Percentiles rank a stretch among this genome's conserved stretches.
These are phyloP conservation scores for Thelaira solivaga DNA, from an alignment of 2,888 invertebrate genomes.

Conservation along the genomic window DNA sequence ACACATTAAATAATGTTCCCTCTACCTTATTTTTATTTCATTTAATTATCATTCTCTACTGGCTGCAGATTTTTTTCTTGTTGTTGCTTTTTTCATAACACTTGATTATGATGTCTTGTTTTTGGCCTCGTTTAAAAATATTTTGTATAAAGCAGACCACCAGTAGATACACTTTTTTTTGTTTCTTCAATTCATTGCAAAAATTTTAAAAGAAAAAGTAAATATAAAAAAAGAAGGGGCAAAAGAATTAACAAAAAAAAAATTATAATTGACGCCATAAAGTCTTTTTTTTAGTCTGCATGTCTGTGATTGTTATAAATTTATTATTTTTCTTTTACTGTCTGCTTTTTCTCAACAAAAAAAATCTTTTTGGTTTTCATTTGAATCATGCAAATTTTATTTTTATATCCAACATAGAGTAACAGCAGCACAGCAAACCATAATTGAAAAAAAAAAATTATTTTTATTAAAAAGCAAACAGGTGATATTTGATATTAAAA, in stretches of 20 bases:
- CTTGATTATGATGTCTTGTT: slow-evolving; percentile 50
- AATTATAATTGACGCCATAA: slow-evolving; percentile 71
- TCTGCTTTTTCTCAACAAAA: neutral
- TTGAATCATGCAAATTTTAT: slow-evolving; percentile 26
- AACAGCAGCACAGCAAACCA: neutral
- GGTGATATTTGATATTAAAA: slow-evolving; percentile 8
- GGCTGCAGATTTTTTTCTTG: slow-evolving; percentile 7
- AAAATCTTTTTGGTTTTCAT: slow-evolving; percentile 19
- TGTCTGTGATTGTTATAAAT: slow-evolving; percentile 48
- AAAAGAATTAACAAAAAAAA: slow-evolving; percentile 21
- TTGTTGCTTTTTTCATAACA: slow-evolving; percentile 17
- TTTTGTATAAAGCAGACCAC: slow-evolving; percentile 10
- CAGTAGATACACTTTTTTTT: neutral
- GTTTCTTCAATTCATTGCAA: too few relatives aligned
- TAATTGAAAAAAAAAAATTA: neutral
- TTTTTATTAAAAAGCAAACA: too few relatives aligned
- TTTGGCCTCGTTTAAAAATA: slow-evolving; percentile 53
- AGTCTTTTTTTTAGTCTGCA: slow-evolving; percentile 64
- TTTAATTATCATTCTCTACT: slow-evolving; percentile 10
- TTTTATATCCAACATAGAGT: neutral
- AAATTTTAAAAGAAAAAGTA: slow-evolving; percentile 26
- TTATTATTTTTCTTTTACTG: slow-evolving; percentile 11
- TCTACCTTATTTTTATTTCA: neutral
- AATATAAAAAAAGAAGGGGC: neutral
- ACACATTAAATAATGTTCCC: neutral